Evolutionary conservation across 2,888 invertebrate genomes (phyloP).

Genomic region (Aelia acuminata): DNA sequence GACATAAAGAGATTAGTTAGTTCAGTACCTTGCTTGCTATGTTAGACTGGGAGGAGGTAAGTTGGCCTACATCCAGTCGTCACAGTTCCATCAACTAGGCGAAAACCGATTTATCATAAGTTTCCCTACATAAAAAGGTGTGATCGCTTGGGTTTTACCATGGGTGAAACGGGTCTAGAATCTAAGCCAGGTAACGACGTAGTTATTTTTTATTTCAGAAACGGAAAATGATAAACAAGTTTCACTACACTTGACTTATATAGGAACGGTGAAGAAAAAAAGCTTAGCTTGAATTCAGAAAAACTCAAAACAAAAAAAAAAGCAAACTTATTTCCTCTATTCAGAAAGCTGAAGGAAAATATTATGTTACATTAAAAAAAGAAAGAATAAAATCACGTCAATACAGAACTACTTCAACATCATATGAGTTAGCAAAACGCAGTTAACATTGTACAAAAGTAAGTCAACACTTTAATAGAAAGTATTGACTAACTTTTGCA

Average conservation of each 20-base stretch:
- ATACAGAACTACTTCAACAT: no score
- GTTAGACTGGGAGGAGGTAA: neutral
- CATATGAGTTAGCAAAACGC: no score
- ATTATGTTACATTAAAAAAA: no score
- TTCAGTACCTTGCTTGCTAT: no score
- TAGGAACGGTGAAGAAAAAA: neutral
- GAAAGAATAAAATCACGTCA: no score
- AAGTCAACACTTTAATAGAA: no score
- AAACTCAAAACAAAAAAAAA: no score
- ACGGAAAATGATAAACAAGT: neutral
- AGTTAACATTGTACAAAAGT: no score
- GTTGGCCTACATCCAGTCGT: neutral
- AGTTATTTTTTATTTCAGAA: neutral
- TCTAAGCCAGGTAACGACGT: neutral
- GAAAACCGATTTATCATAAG: neutral
- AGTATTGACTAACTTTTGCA: no score
- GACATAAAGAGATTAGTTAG: slow-evolving; percentile 3
- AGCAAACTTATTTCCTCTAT: no score
- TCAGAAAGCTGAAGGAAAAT: no score
- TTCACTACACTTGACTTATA: neutral
- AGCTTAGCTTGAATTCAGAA: neutral
- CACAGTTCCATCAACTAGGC: neutral
- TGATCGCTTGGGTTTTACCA: neutral
- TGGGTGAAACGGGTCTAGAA: neutral
- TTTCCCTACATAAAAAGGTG: neutral